Base-by-base conservation (phyloP, 2,113 vertebrate species). In the Stomatorhinus ivindoensis region DNA sequence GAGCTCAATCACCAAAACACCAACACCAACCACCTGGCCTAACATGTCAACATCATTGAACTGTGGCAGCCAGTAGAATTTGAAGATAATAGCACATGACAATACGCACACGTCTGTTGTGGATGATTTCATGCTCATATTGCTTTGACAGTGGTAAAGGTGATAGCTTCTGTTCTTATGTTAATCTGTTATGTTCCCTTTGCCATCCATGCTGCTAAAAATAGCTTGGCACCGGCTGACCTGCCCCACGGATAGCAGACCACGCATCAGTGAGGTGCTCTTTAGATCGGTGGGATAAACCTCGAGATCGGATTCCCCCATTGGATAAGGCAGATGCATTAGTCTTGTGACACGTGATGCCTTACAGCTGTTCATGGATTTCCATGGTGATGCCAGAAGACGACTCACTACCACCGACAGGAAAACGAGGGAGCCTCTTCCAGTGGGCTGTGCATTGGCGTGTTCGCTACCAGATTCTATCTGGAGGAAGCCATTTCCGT, bases 271-370 rank as follows among this genome's bases (percentile, higher is more conserved):
- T 31, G 6, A n/a, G 7, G 69, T 88, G 88, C 47, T 69, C 88
- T 82, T 88, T 48, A 88, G 69, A 88, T 48, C 19, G 39, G 69
- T 2, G 31, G 69, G 88, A 80, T 82, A 69, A 48, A 88, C 88
- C 69, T 35, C 2, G 69, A 88, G 47, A 88, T 82, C 31, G 31
- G 47, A 80, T 88, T 53, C 39, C 69, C 10, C 88, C 35, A 6
- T 11, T 8, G 21, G 69, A 42, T 11, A 10, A 46, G 69, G 42
- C 15, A 47, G 39, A 2, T n/a, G 17, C n/a, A 31, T 15, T n/a
- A 21, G 88, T 42, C 69, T 31, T 42, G 48, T 3, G 50, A 82
- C 69, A 48, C 31, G 31, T 46, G 31, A 24, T 35, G 47, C 2
- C 44, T 24, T 65, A 65, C 65, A 27, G 46, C 44, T 17, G 31